phyloP scores from a whole-genome alignment of 2,797 vertebrate genomes.

The Falco novaeseelandiae region DNA sequence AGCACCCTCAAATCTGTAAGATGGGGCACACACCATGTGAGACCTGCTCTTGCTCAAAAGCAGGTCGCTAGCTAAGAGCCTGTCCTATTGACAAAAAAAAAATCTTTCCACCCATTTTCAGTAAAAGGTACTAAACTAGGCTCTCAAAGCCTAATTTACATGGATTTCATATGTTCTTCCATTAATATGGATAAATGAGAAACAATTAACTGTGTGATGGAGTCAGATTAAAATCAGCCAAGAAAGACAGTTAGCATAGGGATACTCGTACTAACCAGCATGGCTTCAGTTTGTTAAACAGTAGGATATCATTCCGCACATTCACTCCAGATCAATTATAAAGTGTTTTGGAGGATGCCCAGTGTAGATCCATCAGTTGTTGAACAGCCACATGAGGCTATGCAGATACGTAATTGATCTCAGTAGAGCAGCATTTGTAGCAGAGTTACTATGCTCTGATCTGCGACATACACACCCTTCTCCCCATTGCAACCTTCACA shows the following conservation, averaged over 20 bases:
- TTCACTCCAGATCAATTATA: background rate
- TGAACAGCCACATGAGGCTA: background rate
- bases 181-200: slow-evolving; percentile 31
- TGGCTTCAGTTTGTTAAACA: background rate
- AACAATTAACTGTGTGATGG: background rate
- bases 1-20: background rate
- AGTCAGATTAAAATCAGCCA: slow-evolving; percentile 9
- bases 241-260: background rate
- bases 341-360: background rate
- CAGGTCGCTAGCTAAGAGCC: background rate
- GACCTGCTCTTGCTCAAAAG: background rate
- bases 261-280: background rate
- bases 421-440: background rate
- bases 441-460: background rate
- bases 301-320: background rate
- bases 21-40: fast-evolving
- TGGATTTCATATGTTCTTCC: background rate
- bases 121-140: background rate
- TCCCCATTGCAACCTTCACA: fast-evolving
- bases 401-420: background rate
- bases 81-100: background rate
- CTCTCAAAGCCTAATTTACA: background rate
- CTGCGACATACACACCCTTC: background rate
- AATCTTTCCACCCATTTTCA: background rate
- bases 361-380: background rate